Percentiles rank a stretch among this genome's conserved stretches.
phyloP scores from a whole-genome alignment of 2,888 invertebrate species.

The Hydroisotoma schaefferi region DNA sequence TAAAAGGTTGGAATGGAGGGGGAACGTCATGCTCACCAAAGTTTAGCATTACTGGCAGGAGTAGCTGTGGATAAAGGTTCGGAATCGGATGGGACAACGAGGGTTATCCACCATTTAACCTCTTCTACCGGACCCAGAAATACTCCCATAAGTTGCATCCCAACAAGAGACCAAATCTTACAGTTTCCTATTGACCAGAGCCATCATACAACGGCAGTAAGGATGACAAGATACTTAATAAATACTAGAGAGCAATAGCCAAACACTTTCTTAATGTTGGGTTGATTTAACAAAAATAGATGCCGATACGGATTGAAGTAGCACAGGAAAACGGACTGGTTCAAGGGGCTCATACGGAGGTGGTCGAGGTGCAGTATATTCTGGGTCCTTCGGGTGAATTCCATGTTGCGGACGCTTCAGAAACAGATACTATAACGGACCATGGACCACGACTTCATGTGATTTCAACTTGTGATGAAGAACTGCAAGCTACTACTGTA shows the following conservation, averaged over 20 bases:
- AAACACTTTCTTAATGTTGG: neutral
- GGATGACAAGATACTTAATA: neutral
- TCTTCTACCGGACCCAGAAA: neutral
- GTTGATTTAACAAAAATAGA: neutral
- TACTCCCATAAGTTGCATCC: neutral
- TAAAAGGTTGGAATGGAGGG: neutral
- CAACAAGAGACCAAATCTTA: neutral
- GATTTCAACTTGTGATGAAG: too few species aligned
- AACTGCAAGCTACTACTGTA: neutral
- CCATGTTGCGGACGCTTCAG: neutral
- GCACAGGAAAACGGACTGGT: neutral
- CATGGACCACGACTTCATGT: too few species aligned
- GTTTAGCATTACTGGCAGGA: slow-evolving; percentile 15
- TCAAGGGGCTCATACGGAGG: neutral
- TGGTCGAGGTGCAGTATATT: slow-evolving; percentile 18
- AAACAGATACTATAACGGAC: too few species aligned
- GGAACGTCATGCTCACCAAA: slow-evolving; percentile 4
- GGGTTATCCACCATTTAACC: neutral
- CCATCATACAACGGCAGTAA: neutral
- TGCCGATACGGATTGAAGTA: neutral
- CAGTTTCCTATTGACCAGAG: neutral
- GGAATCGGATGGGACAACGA: slow-evolving; percentile 1
- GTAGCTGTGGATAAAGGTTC: slow-evolving; percentile 18
- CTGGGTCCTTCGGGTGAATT: slow-evolving; percentile 7
- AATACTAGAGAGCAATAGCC: neutral